Conservation (phyloP, 2,113 vertebrate genomes). For the Gulo gulo region DNA sequence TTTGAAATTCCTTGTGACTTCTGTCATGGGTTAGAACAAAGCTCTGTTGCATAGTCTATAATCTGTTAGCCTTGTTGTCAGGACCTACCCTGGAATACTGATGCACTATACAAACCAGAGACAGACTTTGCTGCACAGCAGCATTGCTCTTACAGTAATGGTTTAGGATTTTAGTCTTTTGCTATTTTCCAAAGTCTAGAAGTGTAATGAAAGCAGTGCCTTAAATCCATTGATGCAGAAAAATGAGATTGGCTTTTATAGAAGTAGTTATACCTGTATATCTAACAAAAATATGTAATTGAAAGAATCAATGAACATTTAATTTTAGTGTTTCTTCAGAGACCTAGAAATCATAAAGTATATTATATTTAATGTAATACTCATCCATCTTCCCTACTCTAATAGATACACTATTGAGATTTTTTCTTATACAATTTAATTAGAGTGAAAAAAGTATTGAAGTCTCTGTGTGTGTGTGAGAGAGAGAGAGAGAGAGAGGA, state of each 20-base stretch:
- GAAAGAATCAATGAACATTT: neutral
- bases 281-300: neutral
- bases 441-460: too few species aligned
- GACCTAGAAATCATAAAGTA: neutral
- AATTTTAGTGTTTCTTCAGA: too few species aligned
- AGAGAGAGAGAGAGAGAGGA: too few species aligned
- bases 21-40: neutral
- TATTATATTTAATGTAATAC: too few species aligned
- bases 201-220: neutral
- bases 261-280: neutral
- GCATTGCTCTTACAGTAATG: neutral
- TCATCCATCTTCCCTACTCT: too few species aligned
- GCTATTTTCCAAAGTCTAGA: neutral
- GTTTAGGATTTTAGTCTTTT: neutral
- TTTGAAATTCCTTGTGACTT: neutral
- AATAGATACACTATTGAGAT: too few species aligned
- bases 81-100: too few species aligned
- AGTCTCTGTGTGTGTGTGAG: too few species aligned
- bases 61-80: neutral
- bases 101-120: fast-evolving
- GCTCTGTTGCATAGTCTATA: neutral
- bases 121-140: neutral
- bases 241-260: neutral
- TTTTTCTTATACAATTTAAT: too few species aligned
- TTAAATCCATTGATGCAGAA: neutral